Base-by-base conservation (phyloP, 2,113 vertebrate species). In the Oenanthe oenanthe region DNA sequence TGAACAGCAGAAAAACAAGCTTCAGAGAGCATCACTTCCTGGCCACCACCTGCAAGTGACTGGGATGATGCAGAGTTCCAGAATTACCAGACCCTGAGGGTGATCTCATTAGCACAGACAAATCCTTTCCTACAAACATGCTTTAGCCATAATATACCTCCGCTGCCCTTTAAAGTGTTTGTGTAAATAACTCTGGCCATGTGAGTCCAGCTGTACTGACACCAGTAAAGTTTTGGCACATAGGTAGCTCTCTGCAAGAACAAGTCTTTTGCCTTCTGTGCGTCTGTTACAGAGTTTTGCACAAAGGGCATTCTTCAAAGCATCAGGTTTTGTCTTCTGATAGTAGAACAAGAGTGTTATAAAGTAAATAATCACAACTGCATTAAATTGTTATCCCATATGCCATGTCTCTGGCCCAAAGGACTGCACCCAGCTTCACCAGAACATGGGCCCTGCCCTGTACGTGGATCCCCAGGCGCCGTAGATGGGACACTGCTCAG, bases 381-480 rank as follows among this genome's bases (percentile, higher is more conserved):
- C 34, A 42, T 48, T 40, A 45, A 84, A 15, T 36, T 74, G 36
- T 16, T 25, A 53, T 36, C 31, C n/a, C 16, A 8, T 61, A 24
- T 17, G 22, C 15, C 5, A 8, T 32, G 8, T 54, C 10, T 81
- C 22, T 71, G 31, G 13, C 32, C 32, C 32, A 42, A 54, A 45
- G 7, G 31, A 31, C 19, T 45, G 51, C 47, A 73, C 10, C 14
- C 7, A 74, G 26, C 6, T 22, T 31, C 60, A 45, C 4, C 36
- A 31, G 32, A 87, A 31, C 10, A 5, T 2, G 7, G 5, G 5
- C 57, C 42, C 42, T 83, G 32, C 54, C 18, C 50, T 36, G 54
- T 86, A 29, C 5, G 1, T 1, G 0, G 22, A 34, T 6, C 3
- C 7, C 13, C 2, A 2, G 43, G 6, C 1, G 0, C 20, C 34